A percentile compares a stretch with the other conserved stretches of the same genome.
These are phyloP conservation scores for Papilio gigon DNA, from an alignment of 2,888 invertebrate genomes.

Conservation along the genomic window DNA sequence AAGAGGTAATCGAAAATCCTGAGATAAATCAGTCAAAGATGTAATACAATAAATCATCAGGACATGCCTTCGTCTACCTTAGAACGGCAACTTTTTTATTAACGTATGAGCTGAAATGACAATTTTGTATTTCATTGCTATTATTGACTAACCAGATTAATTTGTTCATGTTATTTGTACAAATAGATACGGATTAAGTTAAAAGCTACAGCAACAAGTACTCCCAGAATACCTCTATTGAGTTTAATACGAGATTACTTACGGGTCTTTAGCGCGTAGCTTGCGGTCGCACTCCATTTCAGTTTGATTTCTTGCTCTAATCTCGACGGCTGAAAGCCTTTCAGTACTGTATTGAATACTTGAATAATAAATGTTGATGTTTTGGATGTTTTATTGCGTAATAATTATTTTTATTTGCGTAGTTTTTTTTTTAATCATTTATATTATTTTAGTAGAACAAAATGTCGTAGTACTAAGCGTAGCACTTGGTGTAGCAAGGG, in stretches of 20 bases:
- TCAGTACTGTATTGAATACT: not conserved
- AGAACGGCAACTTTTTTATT: not conserved
- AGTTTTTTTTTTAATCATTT: not conserved
- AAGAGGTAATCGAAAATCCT: constrained; percentile 15
- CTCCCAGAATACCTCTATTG: not conserved
- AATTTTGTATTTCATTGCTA: not conserved
- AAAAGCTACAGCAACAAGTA: not conserved
- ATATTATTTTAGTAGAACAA: no score
- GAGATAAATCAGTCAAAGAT: constrained; percentile 5
- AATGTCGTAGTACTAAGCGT: not conserved
- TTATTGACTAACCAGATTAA: no score
- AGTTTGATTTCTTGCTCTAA: constrained; percentile 9
- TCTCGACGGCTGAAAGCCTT: constrained; percentile 7
- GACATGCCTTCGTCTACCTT: not conserved
- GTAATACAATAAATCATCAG: constrained; percentile 9
- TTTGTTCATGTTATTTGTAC: no score
- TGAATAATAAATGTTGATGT: not conserved
- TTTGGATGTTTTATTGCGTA: not conserved
- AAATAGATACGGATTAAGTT: not conserved
- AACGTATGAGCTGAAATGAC: not conserved
- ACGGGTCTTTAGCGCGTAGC: constrained; percentile 2
- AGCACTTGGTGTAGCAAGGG: not conserved
- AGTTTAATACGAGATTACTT: constrained; percentile 1
- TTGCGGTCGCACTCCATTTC: constrained; percentile 6
- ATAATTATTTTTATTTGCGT: no score